Evolutionary conservation across 1,140 invertebrate genomes (phyloP), one percentile per base, ranked within the genome.

Genomic region (Trachymyrmex cornetzi): DNA sequence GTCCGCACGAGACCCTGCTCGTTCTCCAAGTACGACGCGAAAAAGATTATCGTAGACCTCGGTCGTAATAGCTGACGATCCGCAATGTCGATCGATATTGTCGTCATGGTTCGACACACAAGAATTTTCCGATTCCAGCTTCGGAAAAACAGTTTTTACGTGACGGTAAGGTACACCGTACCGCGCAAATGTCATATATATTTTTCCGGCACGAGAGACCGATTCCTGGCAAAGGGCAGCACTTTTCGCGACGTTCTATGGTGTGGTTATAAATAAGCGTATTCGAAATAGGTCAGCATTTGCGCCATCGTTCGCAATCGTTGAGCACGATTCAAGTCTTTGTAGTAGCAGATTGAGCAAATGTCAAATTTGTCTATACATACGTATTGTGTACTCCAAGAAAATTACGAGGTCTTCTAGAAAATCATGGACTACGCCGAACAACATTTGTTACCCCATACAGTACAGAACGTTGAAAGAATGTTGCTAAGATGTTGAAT

Each of bases 31-130:
- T 7, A 24, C 74, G 69, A 57, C 38, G 38, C 80, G 24, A n/a
- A 24, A 75, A 84, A 84, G 80, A 84, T 84, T 84, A 84, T 84
- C 55, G 80, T 30, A 24, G 34, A 82, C 67, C 30, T 74, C 24
- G 19, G 14, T 19, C 53, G 34, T 66, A 72, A 72, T 82, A 66
- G 22, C 27, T 38, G 38, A 44, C 69, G 69, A 84, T 84, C 38
- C 12, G 59, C 80, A 61, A 74, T 30, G 38, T 19, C 24, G 38
- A 19, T 12, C 63, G 63, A 24, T 30, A 48, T 67, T 12, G 27
- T 63, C 12, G 59, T 67, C 34, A 30, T 24, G 77, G 27, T 53
- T 66, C 19, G 24, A 66, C 34, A 34, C 34, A 34, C 22, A 34
- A 9, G 53, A 14, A 22, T 67, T n/a, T n/a, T 30, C 22, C 16